Evolutionary conservation across 2,797 vertebrate species (phyloP), one percentile per base, ranked within the genome.

Genomic region (Premnoplex brunnescens): DNA sequence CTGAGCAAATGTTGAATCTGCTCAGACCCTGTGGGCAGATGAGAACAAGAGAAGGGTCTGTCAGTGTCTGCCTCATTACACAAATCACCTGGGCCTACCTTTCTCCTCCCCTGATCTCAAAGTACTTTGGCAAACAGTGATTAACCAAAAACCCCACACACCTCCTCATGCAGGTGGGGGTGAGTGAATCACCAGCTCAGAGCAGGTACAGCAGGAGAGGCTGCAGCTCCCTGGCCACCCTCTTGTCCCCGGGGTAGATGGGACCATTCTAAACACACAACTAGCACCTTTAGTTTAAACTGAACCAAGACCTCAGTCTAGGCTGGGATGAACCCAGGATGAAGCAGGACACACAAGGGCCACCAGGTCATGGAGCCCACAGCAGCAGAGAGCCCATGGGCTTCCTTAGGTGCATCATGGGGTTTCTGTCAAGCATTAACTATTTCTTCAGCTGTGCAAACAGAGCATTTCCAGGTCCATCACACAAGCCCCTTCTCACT

Each of bases 401-500:
- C 41, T 60, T 15, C 76, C 59, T 10, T 1, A 20, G 0, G 0
- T 12, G 41, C 88, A 64, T 67, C 17, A 12, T 52, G 16, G 76
- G 59, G 43, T 5, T 10, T 8, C 67, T 64, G 68, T 34, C 55
- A 34, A 59, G 46, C 66, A n/a, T 1, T 5, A 80, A 34, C 63
- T 43, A 20, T 62, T 69, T 39, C 85, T 49, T 39, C 90, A 69
- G 15, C 80, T 85, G 54, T 46, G 56, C 86, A 93, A 96, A 88
- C 80, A 68, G 49, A 36, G 79, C 60, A 4, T 67, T 77, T 59
- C 80, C 77, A 83, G 93, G 82, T 72, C 77, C 36, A 17, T 36
- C 76, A 74, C 92, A 84, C 88, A 39, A n/a, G 63, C 66, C 66
- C 68, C 88, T 89, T 92, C 80, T 92, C 77, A 41, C 83, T 79